A percentile compares a stretch with the other conserved stretches of the same genome.
phyloP scores from a whole-genome alignment of 2,888 invertebrate species.

The Andrena haemorrhoa region DNA sequence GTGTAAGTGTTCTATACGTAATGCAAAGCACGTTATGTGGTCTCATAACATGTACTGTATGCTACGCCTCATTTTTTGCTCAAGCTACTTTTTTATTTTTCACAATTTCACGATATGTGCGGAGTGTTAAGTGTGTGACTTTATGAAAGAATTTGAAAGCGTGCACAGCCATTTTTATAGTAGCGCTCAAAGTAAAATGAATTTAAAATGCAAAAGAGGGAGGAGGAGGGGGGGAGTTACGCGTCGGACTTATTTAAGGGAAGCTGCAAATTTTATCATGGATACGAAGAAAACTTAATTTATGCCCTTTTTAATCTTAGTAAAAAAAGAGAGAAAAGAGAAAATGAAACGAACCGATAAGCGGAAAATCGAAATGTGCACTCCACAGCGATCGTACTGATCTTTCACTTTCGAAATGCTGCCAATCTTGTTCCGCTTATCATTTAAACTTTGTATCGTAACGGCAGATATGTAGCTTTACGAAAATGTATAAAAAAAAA shows the following conservation, averaged over 20 bases:
- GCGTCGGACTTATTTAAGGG: slow-evolving; percentile 41
- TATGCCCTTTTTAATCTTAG: slow-evolving; percentile 44
- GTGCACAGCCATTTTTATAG: slow-evolving; percentile 69
- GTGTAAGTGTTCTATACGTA: slow-evolving; percentile 74
- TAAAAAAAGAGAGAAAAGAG: slow-evolving; percentile 1
- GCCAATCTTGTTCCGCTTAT: slow-evolving; percentile 54
- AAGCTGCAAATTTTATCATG: slow-evolving; percentile 39
- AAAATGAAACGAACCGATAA: slow-evolving; percentile 21
- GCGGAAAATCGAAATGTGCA: slow-evolving; percentile 30
- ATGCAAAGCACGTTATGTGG: slow-evolving; percentile 69
- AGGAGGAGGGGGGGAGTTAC: not conserved
- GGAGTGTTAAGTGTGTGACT: slow-evolving; percentile 76
- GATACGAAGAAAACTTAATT: slow-evolving; percentile 41
- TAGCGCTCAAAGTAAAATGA: slow-evolving; percentile 63
- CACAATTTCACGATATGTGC: slow-evolving; percentile 67
- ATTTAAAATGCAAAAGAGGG: slow-evolving; percentile 33
- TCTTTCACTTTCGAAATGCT: slow-evolving; percentile 59
- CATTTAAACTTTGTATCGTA: slow-evolving; percentile 58
- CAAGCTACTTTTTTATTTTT: slow-evolving; percentile 73
- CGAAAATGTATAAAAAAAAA: slow-evolving; percentile 48
- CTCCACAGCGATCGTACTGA: slow-evolving; percentile 40
- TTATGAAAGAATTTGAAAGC: slow-evolving; percentile 64
- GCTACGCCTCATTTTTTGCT: slow-evolving; percentile 70
- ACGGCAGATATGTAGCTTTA: slow-evolving; percentile 57
- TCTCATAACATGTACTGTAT: slow-evolving; percentile 62